A percentile compares a stretch with the other conserved stretches of the same genome.
Conservation (phyloP, 2,113 vertebrate genomes). For the Sisor rabdophorus region DNA sequence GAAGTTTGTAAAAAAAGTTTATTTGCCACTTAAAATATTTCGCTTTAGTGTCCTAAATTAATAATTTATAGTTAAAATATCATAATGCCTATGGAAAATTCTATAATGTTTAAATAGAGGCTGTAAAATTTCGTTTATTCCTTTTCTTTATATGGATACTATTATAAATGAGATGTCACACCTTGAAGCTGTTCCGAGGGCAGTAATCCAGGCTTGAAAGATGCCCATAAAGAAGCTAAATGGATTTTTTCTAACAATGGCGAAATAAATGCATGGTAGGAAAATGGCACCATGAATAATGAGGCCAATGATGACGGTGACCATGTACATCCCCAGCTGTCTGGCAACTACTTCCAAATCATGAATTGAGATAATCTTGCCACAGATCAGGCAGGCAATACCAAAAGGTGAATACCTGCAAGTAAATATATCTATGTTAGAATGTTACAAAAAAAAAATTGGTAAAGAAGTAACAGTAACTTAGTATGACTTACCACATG, state of each 20-base stretch:
- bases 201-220: slow-evolving; percentile 99
- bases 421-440: slow-evolving; percentile 31
- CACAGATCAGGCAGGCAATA: slow-evolving; percentile 96
- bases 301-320: slow-evolving; percentile 94
- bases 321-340: slow-evolving; percentile 99
- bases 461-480: neutral
- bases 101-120: neutral
- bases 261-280: slow-evolving; percentile 92
- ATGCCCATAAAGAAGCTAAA: slow-evolving; percentile 94
- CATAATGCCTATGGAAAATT: neutral
- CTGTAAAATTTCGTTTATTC: neutral
- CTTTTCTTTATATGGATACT: too few species aligned
- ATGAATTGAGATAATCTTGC: slow-evolving; percentile 98
- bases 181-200: slow-evolving; percentile 97
- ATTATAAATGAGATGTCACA: too few species aligned
- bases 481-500: slow-evolving; percentile 88
- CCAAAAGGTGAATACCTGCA: slow-evolving; percentile 95
- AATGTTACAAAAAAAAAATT: neutral
- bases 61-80: neutral
- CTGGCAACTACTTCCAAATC: slow-evolving; percentile 92
- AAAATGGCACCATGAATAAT: slow-evolving; percentile 97
- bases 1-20: too few species aligned
- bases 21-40: too few species aligned
- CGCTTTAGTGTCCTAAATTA: too few species aligned
- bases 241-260: slow-evolving; percentile 93